Evolutionary conservation across 1,140 invertebrate species (phyloP), one percentile per base, ranked within the genome.

Genomic region (Sogatella furcifera): DNA sequence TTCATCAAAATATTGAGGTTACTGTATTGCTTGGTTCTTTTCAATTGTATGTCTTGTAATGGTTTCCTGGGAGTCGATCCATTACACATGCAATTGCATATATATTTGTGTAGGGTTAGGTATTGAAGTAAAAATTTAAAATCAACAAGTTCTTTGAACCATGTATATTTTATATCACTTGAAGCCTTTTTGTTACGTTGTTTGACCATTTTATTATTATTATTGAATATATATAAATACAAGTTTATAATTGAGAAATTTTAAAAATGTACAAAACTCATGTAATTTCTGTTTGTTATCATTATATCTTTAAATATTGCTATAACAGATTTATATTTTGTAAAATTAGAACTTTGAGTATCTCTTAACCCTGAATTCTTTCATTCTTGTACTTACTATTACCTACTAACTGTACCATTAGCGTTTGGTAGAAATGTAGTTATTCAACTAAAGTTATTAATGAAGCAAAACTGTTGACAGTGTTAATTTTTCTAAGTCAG

Each of bases 341-440:
- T 38, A 38, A 38, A 38, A 38, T 38, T 38, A 38, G 15, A 4
- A 13, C 22, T 8, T 34, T 55, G n/a, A 55, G 17, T 55, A 34
- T 60, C 59, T 55, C 59, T 43, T 53, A 53, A 60, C 59, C 59
- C 59, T 31, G 31, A 60, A 19, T 15, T 55, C 59, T 60, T 60
- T 60, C 59, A 60, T 19, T 31, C 52, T 52, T 55, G 59, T 60
- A 60, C 59, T 60, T 60, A 60, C 31, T 44, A 22, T 17, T 49
- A 13, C 46, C 17, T 49, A 55, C 28, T 55, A 55, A 55, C 54
- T 55, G 46, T 49, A 49, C 34, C 46, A 49, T 49, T 49, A 49
- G 46, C 21, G 8, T 49, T 49, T 49, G 46, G 46, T 49, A 49
- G 46, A 19, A 17, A 49, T 49, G 46, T 49, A 49, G 46, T 49